Evolutionary conservation across 2,797 vertebrate genomes (phyloP), one percentile per base, ranked within the genome.

Genomic region (Sebastes vulpes): DNA sequence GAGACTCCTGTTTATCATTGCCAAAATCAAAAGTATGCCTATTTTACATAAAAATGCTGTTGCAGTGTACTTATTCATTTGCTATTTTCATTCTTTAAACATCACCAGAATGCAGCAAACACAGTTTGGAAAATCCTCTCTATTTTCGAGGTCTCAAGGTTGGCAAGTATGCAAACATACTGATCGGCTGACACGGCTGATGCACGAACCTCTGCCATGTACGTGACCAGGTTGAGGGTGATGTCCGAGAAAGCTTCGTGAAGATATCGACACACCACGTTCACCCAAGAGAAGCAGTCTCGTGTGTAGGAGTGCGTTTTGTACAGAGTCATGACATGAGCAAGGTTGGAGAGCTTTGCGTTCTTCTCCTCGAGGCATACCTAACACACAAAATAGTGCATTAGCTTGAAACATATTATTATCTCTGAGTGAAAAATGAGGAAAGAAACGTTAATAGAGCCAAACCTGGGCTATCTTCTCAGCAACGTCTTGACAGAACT

Each of bases 271-370:
- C 98, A 99, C 83, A 99, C 98, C 77, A 99, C 99, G 0, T 96
- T 99, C 66, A 99, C 98, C 99, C 99, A 99, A 0, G 98, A 98
- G 83, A 97, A 96, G 82, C 97, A 97, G 93, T 99, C 97, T 72
- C 99, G 96, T 0, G 98, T 99, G 89, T 99, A 99, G 78, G 97
- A 97, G 86, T 97, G 98, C 0, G 98, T 99, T 95, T 99, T 99
- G 82, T 99, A 99, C 79, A 99, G 96, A 53, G 97, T 98, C 99
- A 99, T 99, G 73, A 99, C 99, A 10, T 99, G 99, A 56, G 98
- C 98, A 7, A 99, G 96, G 89, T 99, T 98, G 75, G 98, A 98
- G 9, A 99, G 96, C 81, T 99, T 99, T 42, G 97, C 92, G 57
- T 98, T 99, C 92, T 97, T 99, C 92, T 99, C 99, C 92, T 98